These are phyloP conservation scores for Drosophila auraria DNA, from an alignment of 1,140 invertebrate genomes.

Conservation along the genomic window DNA sequence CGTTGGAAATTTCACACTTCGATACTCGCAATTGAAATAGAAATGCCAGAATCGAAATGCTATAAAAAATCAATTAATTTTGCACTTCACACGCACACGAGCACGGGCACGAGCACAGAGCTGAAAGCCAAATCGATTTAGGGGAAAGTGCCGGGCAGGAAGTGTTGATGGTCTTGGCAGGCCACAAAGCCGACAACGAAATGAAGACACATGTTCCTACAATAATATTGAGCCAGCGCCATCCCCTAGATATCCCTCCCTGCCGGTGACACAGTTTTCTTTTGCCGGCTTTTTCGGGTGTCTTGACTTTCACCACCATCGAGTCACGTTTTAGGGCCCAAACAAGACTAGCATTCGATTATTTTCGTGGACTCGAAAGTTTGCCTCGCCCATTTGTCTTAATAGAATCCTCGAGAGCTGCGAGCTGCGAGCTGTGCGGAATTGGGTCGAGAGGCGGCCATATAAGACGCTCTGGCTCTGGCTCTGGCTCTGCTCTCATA, in stretches of 20 bases:
- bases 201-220: constrained; percentile 75
- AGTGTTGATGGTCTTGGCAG: constrained; percentile 43
- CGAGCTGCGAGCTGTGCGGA: constrained; percentile 2
- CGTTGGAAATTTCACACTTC: constrained; percentile 52
- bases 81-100: constrained; percentile 62
- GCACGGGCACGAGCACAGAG: neutral
- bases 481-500: constrained; percentile 18
- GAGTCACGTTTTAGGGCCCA: constrained; percentile 56
- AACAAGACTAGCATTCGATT: constrained; percentile 52
- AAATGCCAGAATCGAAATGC: constrained; percentile 43
- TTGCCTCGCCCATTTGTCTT: constrained; percentile 31
- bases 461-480: neutral
- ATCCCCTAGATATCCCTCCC: constrained; percentile 2
- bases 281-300: neutral
- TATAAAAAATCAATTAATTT: constrained; percentile 81
- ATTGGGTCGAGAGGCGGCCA: constrained; percentile 49
- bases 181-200: constrained; percentile 68
- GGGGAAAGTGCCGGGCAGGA: constrained; percentile 4
- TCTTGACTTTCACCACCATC: constrained; percentile 24
- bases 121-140: constrained; percentile 55
- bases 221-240: constrained; percentile 57
- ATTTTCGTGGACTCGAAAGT: constrained; percentile 54
- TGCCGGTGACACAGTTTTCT: constrained; percentile 56
- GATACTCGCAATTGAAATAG: constrained; percentile 66
- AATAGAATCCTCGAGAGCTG: constrained; percentile 38